These are phyloP conservation scores for Paracentrotus lividus DNA, from an alignment of 53 echinoderm and acorn worm genomes.

Conservation along the genomic window DNA sequence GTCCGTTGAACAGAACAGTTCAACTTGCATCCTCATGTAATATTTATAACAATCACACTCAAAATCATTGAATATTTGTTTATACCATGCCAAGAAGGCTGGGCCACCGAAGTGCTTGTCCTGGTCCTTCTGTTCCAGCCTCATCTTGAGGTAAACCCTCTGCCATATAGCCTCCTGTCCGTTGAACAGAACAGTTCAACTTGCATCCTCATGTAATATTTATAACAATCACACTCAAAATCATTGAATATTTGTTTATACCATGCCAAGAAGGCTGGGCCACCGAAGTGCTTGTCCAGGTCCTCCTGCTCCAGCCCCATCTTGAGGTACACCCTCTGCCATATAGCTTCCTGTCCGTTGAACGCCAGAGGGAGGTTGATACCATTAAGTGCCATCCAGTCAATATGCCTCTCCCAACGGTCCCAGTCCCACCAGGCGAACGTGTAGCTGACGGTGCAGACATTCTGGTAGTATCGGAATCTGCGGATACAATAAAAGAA, in stretches of 20 bases:
- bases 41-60: neutral
- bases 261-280: conserved; percentile 98
- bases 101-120: conserved; percentile 91
- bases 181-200: neutral
- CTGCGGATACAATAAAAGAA: conserved; percentile 56
- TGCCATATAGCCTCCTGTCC: conserved; percentile 95
- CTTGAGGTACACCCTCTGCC: conserved; percentile 97
- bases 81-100: conserved; percentile 95
- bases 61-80: too few species aligned
- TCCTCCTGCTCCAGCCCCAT: conserved; percentile 92
- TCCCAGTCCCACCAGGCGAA: conserved; percentile 97
- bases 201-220: too few species aligned
- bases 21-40: too few species aligned
- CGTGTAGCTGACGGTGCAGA: conserved; percentile 95
- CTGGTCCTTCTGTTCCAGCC: conserved; percentile 85
- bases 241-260: too few species aligned
- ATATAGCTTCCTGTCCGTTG: conserved; percentile 97
- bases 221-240: neutral
- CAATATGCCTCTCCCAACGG: conserved; percentile 94
- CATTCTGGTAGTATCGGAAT: conserved; percentile 98
- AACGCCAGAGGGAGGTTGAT: conserved; percentile 96
- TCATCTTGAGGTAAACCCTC: conserved; percentile 90
- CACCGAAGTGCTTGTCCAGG: conserved; percentile 90
- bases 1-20: conserved; percentile 53
- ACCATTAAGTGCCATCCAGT: conserved; percentile 99